Evolutionary conservation across 2,797 vertebrate species (phyloP).

Genomic region (Mormyrops attenuatus): DNA sequence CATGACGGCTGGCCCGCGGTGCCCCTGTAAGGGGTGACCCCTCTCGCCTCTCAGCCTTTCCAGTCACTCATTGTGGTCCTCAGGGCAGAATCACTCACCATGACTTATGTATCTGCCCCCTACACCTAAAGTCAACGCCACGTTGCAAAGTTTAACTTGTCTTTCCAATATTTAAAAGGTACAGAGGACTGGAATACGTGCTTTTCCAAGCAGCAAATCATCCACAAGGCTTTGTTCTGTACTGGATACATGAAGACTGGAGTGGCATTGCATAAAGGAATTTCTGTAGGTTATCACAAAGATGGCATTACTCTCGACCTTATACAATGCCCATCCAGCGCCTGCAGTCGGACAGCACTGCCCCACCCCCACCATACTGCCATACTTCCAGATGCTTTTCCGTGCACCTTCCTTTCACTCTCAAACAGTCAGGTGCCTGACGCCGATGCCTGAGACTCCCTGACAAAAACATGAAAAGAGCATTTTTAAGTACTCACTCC

Average conservation of each 20-base stretch:
- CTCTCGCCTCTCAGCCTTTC: conserved; percentile 29
- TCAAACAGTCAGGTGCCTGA: background rate
- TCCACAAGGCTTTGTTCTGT: conserved; percentile 44
- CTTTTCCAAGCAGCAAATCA: conserved; percentile 40
- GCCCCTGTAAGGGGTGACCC: conserved; percentile 45
- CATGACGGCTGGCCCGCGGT: conserved; percentile 34
- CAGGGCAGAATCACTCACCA: conserved; percentile 25
- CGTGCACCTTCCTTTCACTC: background rate
- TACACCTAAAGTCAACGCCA: conserved; percentile 31
- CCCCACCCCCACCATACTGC: background rate
- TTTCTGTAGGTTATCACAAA: conserved; percentile 26
- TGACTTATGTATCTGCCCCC: conserved; percentile 27
- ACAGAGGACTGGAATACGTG: conserved; percentile 39
- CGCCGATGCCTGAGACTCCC: background rate
- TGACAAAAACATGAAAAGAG: background rate
- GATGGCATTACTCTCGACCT: background rate
- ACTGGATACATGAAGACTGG: conserved; percentile 19
- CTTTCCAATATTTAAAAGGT: conserved; percentile 25
- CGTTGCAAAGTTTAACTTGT: background rate
- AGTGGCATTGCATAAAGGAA: conserved; percentile 25
- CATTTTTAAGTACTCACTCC: background rate
- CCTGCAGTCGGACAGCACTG: background rate
- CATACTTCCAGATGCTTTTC: background rate
- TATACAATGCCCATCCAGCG: background rate
- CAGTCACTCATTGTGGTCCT: background rate